These are phyloP conservation scores for Oncorhynchus kisutch DNA, from an alignment of 2,113 vertebrate genomes.

Conservation along the genomic window DNA sequence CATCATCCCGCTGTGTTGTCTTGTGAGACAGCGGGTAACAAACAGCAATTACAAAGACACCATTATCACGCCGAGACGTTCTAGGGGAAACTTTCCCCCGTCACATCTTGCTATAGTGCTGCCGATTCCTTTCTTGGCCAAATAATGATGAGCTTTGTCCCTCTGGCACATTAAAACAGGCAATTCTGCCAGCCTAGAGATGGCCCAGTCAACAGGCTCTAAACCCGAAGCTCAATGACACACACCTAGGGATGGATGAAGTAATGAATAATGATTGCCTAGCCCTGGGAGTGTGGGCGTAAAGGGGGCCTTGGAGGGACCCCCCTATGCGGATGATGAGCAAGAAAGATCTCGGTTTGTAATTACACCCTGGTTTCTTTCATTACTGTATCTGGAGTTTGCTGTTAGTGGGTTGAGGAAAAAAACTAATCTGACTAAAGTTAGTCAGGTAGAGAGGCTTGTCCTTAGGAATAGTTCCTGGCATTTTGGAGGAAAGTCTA, in stretches of 20 bases:
- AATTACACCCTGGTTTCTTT: background rate
- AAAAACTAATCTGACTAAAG: background rate
- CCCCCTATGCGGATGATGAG: background rate
- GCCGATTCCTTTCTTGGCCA: background rate
- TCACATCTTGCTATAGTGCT: conserved; percentile 9
- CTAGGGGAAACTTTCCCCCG: conserved; percentile 26
- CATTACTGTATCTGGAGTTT: background rate
- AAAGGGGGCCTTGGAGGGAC: conserved; percentile 8
- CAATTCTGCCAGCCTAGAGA: background rate
- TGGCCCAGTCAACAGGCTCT: background rate
- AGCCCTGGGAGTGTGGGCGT: background rate
- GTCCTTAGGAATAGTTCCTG: background rate
- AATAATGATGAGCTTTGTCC: conserved; percentile 23
- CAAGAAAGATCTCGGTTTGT: background rate
- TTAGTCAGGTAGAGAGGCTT: background rate
- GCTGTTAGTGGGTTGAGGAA: background rate
- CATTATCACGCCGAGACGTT: conserved; percentile 25
- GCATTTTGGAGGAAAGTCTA: background rate
- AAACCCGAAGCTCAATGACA: background rate
- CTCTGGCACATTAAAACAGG: conserved; percentile 8
- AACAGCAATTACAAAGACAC: conserved; percentile 42
- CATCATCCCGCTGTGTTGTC: conserved; percentile 32
- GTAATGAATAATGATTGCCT: background rate
- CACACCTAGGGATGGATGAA: background rate
- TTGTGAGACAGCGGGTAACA: conserved; percentile 40